phyloP scores from a whole-genome alignment of 2,888 invertebrate genomes.

The Microplitis deprimator region DNA sequence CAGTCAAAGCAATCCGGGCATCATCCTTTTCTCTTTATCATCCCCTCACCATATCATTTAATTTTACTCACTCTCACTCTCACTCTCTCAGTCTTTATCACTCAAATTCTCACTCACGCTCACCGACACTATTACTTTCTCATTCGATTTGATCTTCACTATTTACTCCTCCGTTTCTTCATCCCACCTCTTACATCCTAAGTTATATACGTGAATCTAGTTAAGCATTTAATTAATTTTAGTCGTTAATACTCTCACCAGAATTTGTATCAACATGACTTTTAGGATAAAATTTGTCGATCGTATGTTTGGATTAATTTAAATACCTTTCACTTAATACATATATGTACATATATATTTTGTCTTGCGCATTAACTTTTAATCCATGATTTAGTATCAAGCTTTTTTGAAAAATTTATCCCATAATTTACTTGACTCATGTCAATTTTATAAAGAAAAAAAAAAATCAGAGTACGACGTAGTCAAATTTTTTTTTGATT shows the following conservation, averaged over 20 bases:
- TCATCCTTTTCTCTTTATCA: neutral
- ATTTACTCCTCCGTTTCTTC: slow-evolving; percentile 8
- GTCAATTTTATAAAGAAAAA: no score
- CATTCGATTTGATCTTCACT: neutral
- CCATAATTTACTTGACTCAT: no score
- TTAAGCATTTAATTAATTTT: neutral
- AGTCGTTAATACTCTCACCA: neutral
- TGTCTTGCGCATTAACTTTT: neutral
- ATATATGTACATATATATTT: neutral
- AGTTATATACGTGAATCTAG: neutral
- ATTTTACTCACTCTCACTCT: neutral
- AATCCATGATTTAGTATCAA: neutral
- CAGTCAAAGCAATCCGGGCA: neutral
- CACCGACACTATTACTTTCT: neutral
- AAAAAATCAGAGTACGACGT: no score
- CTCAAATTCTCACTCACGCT: neutral
- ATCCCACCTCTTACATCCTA: neutral
- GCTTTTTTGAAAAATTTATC: neutral
- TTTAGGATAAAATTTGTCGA: neutral
- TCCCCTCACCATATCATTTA: neutral
- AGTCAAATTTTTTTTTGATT: no score
- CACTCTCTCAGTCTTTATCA: neutral
- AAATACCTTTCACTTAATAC: slow-evolving; percentile 7
- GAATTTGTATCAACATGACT: neutral
- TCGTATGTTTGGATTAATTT: slow-evolving; percentile 13